Evolutionary conservation across 2,888 invertebrate genomes (phyloP).

Genomic region (Pachycephus smyrnensis): DNA sequence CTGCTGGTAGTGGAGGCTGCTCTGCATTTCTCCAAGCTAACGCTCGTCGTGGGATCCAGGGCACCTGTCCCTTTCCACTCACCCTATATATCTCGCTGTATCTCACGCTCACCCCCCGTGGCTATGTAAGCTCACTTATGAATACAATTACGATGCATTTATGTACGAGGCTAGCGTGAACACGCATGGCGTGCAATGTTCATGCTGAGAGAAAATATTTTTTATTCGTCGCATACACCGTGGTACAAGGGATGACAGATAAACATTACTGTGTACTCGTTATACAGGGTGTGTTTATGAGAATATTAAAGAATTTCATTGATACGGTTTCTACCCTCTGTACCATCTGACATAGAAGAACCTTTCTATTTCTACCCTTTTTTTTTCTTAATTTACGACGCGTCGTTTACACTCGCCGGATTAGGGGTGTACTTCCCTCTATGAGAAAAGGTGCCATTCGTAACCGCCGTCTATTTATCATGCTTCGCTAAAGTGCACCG

Average conservation of each 20-base stretch:
- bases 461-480: not conserved
- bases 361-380: not conserved
- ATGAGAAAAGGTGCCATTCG: not conserved
- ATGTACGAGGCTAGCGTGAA: not conserved
- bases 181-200: not conserved
- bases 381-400: not conserved
- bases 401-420: not conserved
- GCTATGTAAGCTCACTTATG: constrained; percentile 48
- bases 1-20: constrained; percentile 12
- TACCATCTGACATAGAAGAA: not conserved
- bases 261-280: not conserved
- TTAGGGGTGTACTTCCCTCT: not conserved
- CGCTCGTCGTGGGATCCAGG: constrained; percentile 49
- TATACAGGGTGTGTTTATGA: not conserved
- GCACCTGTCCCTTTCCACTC: constrained; percentile 50
- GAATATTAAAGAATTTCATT: not conserved
- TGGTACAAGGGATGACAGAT: not conserved
- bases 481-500: not conserved
- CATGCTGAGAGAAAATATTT: not conserved
- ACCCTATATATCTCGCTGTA: constrained; percentile 6
- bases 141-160: constrained; percentile 49
- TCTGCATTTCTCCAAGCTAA: constrained; percentile 39
- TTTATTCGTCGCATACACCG: not conserved
- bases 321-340: not conserved
- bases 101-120: constrained; percentile 5